Evolutionary conservation across 1,140 invertebrate genomes (phyloP), one percentile per base, ranked within the genome.

Genomic region (Notospermus geniculatus): DNA sequence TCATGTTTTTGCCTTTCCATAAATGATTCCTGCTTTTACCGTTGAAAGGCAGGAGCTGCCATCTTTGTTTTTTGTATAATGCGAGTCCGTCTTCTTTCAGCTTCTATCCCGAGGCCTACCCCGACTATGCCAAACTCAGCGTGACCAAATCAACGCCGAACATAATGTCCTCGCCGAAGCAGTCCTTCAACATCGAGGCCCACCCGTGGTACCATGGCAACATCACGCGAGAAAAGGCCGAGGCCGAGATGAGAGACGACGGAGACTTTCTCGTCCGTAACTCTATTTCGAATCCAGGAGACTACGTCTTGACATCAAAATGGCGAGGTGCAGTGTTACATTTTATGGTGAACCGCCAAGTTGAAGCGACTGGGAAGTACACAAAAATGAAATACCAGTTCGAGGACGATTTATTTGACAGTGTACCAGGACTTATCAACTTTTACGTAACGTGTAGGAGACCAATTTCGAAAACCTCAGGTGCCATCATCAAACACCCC

Each of bases 131-230:
- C 32, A 36, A 36, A 36, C 32, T 36, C 32, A 36, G 15, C 32
- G 32, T 36, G 32, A 36, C 32, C 5, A 36, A 36, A 4, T 36
- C 32, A 7, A 7, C 32, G 32, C 32, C 32, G 15, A 36, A 36
- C 32, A 36, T 36, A 4, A 36, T 36, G 32, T 36, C 32, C 5
- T 36, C 32, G 5, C 32, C 32, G 4, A 50, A 50, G 25, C 46
- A 50, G 46, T 7, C 46, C 5, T 50, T 50, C n/a, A 19, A 50
- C n/a, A 19, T 50, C 5, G 46, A 50, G 25, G 93, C 91, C 0
- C 91, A 95, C 74, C 91, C 91, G 2, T 97, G 93, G 94, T 80
- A 95, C 75, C 94, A 97, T 74, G 95, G 94, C 0, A 88, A 88
- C 45, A 88, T 97, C 39, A 89, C 90, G 0, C 83, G 95, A 5